A percentile compares a stretch with the other conserved stretches of the same genome.
Evolutionary conservation across 2,888 invertebrate species (phyloP).

Genomic region (Tricholauxania praeusta): DNA sequence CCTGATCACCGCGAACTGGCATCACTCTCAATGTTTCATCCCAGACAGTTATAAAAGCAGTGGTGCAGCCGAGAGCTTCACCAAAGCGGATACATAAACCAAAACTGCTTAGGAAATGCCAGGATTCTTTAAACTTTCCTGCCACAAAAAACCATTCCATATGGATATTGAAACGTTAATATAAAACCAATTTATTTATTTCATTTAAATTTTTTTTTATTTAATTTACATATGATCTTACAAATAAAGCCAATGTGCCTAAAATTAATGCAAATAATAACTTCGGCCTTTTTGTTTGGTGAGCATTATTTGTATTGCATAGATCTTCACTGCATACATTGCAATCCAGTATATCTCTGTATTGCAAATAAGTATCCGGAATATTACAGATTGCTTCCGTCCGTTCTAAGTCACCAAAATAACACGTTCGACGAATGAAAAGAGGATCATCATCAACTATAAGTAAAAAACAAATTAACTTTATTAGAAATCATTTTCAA

Average conservation of each 20-base stretch:
- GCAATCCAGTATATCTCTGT: constrained; percentile 50
- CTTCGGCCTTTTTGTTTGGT: background rate
- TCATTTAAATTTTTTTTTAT: constrained; percentile 2
- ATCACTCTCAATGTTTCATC: too few species aligned
- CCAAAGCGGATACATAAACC: too few species aligned
- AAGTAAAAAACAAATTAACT: constrained; percentile 2
- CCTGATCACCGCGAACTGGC: too few species aligned
- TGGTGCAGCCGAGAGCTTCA: too few species aligned
- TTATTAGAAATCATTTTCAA: too few species aligned
- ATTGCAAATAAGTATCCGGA: constrained; percentile 53
- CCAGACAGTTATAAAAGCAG: too few species aligned
- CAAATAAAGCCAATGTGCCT: background rate
- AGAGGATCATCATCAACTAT: constrained; percentile 44
- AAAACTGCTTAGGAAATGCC: too few species aligned
- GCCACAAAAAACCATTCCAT: too few species aligned
- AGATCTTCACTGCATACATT: constrained; percentile 52
- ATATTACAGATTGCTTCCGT: constrained; percentile 48
- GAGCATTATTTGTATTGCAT: constrained; percentile 50
- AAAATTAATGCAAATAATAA: background rate
- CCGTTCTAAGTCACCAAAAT: constrained; percentile 51
- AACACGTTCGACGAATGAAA: constrained; percentile 57
- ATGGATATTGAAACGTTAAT: too few species aligned
- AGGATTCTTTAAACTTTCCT: too few species aligned
- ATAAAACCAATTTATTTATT: background rate
- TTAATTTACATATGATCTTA: too few species aligned